Percentiles rank a stretch among this genome's conserved stretches.
These are phyloP conservation scores for Cranoglanis bouderius DNA, from an alignment of 2,113 vertebrate species.

Conservation along the genomic window DNA sequence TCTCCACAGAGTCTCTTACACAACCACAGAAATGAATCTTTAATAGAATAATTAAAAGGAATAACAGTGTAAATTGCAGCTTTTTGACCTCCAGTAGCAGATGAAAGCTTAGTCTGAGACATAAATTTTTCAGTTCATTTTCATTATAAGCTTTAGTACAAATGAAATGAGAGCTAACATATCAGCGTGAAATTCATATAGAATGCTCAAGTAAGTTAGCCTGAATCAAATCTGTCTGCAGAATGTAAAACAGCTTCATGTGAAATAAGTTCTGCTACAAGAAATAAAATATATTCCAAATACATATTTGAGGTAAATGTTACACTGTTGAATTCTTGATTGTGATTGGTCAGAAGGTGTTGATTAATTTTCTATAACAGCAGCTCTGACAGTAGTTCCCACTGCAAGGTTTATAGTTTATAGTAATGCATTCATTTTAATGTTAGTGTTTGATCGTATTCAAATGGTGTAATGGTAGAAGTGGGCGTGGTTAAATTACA, in stretches of 20 bases:
- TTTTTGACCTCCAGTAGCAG: conserved; percentile 17
- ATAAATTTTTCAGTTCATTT: conserved; percentile 32
- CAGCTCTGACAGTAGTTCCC: background rate
- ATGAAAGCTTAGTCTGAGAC: conserved; percentile 32
- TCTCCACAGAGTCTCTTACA: background rate
- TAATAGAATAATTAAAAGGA: conserved; percentile 37
- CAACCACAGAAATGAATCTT: conserved; percentile 15
- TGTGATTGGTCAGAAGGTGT: background rate
- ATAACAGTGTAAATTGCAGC: conserved; percentile 28
- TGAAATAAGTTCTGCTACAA: conserved; percentile 28
- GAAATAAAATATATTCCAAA: background rate
- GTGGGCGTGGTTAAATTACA: background rate
- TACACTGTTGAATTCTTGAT: background rate
- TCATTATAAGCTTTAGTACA: conserved; percentile 31
- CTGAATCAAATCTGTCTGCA: conserved; percentile 25
- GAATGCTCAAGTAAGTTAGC: conserved; percentile 29
- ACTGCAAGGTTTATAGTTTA: background rate
- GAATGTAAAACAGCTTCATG: conserved; percentile 37
- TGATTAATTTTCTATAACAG: background rate
- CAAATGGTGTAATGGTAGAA: background rate
- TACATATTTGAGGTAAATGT: background rate
- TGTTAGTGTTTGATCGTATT: background rate
- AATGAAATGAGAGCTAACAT: conserved; percentile 18
- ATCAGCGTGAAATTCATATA: conserved; percentile 26
- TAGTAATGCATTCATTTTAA: background rate